Conservation (phyloP, 2,797 vertebrate species). For the Alouatta caraya region DNA sequence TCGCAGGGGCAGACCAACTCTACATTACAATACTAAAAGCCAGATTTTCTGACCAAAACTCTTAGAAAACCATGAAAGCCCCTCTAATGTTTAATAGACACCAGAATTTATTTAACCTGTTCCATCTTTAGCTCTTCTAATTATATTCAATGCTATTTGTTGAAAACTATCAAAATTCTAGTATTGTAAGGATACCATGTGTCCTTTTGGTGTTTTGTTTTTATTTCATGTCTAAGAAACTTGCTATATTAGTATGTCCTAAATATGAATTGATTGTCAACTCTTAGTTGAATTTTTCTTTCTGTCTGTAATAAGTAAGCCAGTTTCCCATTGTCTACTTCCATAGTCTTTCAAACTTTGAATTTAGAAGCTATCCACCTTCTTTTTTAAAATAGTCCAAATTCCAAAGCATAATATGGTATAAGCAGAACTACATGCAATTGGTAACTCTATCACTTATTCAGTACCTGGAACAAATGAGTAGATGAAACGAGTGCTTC, state of each 20-base stretch:
- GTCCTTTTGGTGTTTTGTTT: neutral
- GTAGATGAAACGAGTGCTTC: neutral
- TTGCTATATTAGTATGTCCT: neutral
- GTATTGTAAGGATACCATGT: neutral
- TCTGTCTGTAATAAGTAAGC: neutral
- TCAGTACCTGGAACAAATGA: neutral
- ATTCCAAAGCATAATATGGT: neutral
- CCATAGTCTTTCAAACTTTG: neutral
- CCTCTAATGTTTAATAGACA: neutral
- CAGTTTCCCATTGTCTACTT: neutral
- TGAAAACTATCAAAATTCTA: neutral
- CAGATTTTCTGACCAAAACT: conserved; percentile 3
- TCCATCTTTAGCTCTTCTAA: neutral
- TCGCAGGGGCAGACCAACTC: neutral
- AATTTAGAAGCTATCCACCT: neutral
- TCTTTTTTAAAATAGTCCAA: neutral
- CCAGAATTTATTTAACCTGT: neutral
- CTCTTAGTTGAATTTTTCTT: neutral
- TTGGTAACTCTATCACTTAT: neutral
- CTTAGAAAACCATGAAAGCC: neutral
- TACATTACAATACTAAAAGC: neutral
- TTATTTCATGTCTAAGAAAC: neutral
- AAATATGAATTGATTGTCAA: neutral
- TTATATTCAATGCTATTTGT: neutral
- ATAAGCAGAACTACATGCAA: neutral